Conservation (phyloP, 2,888 invertebrate genomes). For the Erebia ligea region DNA sequence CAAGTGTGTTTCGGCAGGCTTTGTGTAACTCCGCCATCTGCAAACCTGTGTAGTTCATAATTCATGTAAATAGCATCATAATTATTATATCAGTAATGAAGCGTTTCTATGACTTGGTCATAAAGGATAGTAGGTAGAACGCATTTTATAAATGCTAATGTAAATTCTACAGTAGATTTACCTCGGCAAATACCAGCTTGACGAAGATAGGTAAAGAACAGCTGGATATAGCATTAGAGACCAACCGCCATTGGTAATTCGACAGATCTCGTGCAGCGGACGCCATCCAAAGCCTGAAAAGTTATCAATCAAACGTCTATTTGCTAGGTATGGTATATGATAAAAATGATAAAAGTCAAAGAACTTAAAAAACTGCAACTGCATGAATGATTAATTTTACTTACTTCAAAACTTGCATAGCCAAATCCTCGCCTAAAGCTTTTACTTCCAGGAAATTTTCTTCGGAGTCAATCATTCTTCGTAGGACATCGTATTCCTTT, state of each 20-base stretch:
- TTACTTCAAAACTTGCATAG: slow-evolving; percentile 94
- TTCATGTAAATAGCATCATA: background rate
- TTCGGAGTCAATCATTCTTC: slow-evolving; percentile 94
- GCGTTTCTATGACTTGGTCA: too few species aligned
- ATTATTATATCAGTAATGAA: too few species aligned
- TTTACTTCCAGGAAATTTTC: slow-evolving; percentile 95
- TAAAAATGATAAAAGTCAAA: too few species aligned
- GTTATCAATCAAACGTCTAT: too few species aligned
- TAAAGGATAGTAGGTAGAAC: too few species aligned
- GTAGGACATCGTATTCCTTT: slow-evolving; percentile 92
- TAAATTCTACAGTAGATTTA: slow-evolving; percentile 38
- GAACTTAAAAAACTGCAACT: too few species aligned
- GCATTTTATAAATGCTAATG: too few species aligned
- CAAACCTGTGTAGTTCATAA: slow-evolving; percentile 84
- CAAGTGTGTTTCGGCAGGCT: slow-evolving; percentile 95
- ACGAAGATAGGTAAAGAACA: slow-evolving; percentile 98
- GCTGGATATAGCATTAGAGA: slow-evolving; percentile 95
- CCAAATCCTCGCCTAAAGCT: slow-evolving; percentile 95
- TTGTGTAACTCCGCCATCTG: slow-evolving; percentile 98
- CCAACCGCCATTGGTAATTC: slow-evolving; percentile 97
- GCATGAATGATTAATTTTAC: slow-evolving; percentile 40
- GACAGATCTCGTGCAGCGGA: slow-evolving; percentile 94
- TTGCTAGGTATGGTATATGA: too few species aligned
- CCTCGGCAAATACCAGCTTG: slow-evolving; percentile 97
- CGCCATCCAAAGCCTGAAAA: slow-evolving; percentile 93